Percentiles rank a stretch among this genome's conserved stretches.
Conservation (phyloP, 2,888 invertebrate genomes). For the Ephialtes manifestator region DNA sequence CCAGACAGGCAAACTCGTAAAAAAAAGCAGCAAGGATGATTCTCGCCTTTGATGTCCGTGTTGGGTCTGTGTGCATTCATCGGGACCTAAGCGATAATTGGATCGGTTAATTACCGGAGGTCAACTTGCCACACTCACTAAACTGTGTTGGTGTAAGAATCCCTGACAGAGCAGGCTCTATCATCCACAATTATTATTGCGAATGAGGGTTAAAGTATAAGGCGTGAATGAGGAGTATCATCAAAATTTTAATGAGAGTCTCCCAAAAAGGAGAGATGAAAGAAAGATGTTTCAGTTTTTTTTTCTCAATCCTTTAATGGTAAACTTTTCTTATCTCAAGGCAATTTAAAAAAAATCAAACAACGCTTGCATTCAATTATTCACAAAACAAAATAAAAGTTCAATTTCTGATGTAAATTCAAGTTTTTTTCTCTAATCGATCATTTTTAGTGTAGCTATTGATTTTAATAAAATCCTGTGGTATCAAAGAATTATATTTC, state of each 20-base stretch:
- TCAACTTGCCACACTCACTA: constrained; percentile 32
- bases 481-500: no score
- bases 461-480: no score
- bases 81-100: constrained; percentile 68
- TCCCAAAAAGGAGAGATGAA: neutral
- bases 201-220: constrained; percentile 24
- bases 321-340: neutral
- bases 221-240: neutral
- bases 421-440: no score
- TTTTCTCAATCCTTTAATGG: neutral
- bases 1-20: constrained; percentile 28
- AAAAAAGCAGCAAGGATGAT: constrained; percentile 22
- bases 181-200: constrained; percentile 41
- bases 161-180: constrained; percentile 17
- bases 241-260: constrained; percentile 16
- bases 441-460: no score
- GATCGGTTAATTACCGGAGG: constrained; percentile 65
- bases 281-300: neutral
- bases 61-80: constrained; percentile 20
- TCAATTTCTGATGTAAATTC: no score
- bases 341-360: neutral
- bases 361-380: no score
- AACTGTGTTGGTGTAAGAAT: constrained; percentile 29
- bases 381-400: no score
- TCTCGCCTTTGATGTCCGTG: neutral